These are phyloP conservation scores for Isichthys henryi DNA, from an alignment of 2,113 vertebrate genomes.

Conservation along the genomic window DNA sequence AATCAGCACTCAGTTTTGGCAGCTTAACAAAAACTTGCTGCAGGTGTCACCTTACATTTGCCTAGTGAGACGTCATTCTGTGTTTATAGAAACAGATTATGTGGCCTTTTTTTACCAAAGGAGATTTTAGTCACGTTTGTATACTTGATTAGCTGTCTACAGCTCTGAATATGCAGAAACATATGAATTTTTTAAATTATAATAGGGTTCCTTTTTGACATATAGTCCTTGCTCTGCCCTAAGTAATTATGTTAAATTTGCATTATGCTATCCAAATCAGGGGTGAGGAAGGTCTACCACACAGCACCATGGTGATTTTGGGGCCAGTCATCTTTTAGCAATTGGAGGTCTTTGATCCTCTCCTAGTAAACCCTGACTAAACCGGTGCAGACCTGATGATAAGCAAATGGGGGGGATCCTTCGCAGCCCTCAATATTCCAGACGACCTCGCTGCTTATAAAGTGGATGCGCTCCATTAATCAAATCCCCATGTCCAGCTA, in stretches of 20 bases:
- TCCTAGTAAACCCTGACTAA: background rate
- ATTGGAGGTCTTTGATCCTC: background rate
- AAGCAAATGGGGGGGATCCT: background rate
- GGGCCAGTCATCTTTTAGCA: background rate
- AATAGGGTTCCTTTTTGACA: background rate
- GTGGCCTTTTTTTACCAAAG: background rate
- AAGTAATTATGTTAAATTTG: background rate
- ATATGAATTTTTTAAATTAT: background rate
- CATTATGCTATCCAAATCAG: background rate
- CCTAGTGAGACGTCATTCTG: background rate
- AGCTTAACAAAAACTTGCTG: background rate
- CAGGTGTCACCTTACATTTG: background rate
- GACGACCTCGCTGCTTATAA: background rate
- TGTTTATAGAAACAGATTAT: background rate
- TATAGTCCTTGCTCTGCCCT: background rate
- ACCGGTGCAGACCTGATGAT: background rate
- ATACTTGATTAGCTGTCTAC: background rate
- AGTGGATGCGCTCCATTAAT: background rate
- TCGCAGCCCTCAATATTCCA: background rate
- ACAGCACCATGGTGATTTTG: background rate
- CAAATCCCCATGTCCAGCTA: background rate
- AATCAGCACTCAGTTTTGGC: background rate
- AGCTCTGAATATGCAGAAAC: background rate
- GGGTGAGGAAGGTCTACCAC: background rate
- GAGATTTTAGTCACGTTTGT: background rate